phyloP scores from a whole-genome alignment of 2,888 invertebrate species.

The Arrhopalites spinosus region DNA sequence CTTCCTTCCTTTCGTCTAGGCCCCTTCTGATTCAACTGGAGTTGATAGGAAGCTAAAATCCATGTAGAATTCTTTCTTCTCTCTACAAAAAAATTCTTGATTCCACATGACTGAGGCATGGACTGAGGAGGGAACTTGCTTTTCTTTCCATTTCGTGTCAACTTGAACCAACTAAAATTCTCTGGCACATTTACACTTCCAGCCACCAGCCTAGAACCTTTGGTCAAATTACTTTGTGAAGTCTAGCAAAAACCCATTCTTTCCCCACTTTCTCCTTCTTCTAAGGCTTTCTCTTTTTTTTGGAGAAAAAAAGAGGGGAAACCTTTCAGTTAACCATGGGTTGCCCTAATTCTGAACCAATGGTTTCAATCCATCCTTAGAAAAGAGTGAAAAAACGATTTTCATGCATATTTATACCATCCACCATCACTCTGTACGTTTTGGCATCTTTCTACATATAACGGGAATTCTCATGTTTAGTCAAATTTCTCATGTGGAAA shows the following conservation, averaged over 20 bases:
- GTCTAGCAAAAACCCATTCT: not conserved
- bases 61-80: not conserved
- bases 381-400: too few species aligned
- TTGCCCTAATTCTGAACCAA: not conserved
- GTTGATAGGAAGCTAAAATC: not conserved
- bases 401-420: too few species aligned
- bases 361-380: too few species aligned
- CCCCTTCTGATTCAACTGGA: not conserved
- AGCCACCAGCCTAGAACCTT: not conserved
- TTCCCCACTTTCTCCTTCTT: not conserved
- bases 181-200: not conserved
- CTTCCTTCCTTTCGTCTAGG: not conserved
- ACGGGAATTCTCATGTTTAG: too few species aligned
- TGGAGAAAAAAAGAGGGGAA: not conserved
- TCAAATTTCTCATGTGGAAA: too few species aligned
- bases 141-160: constrained; percentile 3
- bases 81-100: not conserved
- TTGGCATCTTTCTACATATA: too few species aligned
- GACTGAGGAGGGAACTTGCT: constrained; percentile 5
- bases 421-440: too few species aligned
- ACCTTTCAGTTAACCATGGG: too few species aligned
- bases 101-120: constrained; percentile 9
- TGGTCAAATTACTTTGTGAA: constrained; percentile 5
- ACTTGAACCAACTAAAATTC: not conserved
- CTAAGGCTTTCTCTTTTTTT: not conserved